Evolutionary conservation across 2,888 invertebrate species (phyloP).

Genomic region (Lepidocyrtinus sp.): DNA sequence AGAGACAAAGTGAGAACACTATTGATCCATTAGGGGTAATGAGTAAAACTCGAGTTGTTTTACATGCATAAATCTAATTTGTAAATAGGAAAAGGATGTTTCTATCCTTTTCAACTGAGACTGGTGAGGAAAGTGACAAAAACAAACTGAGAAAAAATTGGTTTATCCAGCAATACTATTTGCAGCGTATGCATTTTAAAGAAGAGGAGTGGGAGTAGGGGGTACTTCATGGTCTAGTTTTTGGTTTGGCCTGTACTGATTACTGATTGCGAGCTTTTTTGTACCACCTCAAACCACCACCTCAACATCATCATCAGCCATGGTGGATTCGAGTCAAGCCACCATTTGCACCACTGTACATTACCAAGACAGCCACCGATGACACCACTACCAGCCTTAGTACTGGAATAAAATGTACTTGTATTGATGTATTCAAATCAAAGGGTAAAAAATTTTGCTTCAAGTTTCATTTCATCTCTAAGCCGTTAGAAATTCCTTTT

Average conservation of each 20-base stretch:
- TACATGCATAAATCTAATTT: slow-evolving; percentile 26
- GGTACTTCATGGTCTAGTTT: slow-evolving; percentile 52
- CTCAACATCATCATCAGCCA: slow-evolving; percentile 20
- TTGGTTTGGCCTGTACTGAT: slow-evolving; percentile 22
- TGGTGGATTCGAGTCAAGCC: slow-evolving; percentile 7
- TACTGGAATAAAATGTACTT: too few species aligned
- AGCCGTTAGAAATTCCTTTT: slow-evolving; percentile 43
- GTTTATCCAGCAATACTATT: slow-evolving; percentile 10
- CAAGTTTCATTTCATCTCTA: too few species aligned
- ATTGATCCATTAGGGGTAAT: slow-evolving; percentile 32
- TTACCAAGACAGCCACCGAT: slow-evolving; percentile 28
- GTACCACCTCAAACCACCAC: background rate
- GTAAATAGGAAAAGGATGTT: slow-evolving; percentile 34
- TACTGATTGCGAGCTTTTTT: too few species aligned
- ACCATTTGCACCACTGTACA: background rate
- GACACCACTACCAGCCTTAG: slow-evolving; percentile 29
- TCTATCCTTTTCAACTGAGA: too few species aligned
- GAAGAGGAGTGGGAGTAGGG: background rate
- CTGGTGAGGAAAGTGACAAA: background rate
- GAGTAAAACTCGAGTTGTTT: background rate
- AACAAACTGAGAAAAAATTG: background rate
- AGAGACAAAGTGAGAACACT: slow-evolving; percentile 22
- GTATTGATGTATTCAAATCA: too few species aligned
- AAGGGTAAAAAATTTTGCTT: too few species aligned
- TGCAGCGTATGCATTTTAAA: too few species aligned